Evolutionary conservation across 92 coral and sea anemone species (phyloP), one percentile per base, ranked within the genome.

Genomic region (Paramuricea clavata): DNA sequence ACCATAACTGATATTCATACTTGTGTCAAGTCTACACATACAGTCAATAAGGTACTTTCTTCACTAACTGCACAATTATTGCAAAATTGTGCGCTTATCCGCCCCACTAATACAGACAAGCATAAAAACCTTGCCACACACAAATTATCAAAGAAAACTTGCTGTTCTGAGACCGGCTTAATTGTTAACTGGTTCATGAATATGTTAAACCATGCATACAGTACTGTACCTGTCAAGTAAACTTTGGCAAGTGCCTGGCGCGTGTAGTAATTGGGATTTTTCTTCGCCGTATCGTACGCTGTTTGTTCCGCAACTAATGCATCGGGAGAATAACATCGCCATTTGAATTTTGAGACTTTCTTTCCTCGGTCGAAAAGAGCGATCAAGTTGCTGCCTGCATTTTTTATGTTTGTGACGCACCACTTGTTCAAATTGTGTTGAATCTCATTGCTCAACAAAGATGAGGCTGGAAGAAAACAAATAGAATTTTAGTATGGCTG

Each of bases 361-460:
- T 54, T 76, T 42, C 82, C 82, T 7, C 82, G 82, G 28, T 76
- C 82, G 49, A 21, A 76, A 49, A 76, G 67, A 16, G 82, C 82
- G 19, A 76, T 54, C 82, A 76, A 32, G 26, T 76, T 76, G 65
- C 49, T 31, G 54, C 42, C 82, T 10, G 65, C 54, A 76, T 35
- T 23, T 22, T 54, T 28, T 26, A 76, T 49, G 2, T 54, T 27
- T 76, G 32, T 13, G 8, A 49, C 35, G 22, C 82, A 76, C 82
- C 82, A 76, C 6, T 54, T 54, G 44, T 76, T 76, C 26, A 76
- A n/a, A 23, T 15, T n/a, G 23, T 31, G 42, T 31, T 76, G 82
- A 54, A 76, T 33, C 15, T 76, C 82, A 21, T 76, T 76, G 43
- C 41, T 76, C 67, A 76, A 49, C 31, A 76, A 36, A 12, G 39